phyloP scores from a whole-genome alignment of 1,140 invertebrate species.

The Arctopsyche grandis region DNA sequence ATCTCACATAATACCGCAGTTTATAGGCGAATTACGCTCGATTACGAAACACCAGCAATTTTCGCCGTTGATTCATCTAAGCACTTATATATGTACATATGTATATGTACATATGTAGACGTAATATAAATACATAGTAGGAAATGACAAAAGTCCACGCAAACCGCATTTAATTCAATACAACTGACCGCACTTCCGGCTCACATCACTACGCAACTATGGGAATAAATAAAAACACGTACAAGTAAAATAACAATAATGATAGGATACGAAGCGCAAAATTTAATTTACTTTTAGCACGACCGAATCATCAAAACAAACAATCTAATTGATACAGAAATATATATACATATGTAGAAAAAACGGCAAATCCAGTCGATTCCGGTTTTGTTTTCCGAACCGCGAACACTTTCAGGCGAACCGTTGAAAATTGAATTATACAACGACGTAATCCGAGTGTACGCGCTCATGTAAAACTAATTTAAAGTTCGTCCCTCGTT shows the following conservation, averaged over 20 bases:
- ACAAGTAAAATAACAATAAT: background rate
- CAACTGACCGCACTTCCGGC: background rate
- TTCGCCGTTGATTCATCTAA: background rate
- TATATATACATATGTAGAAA: no score
- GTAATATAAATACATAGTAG: background rate
- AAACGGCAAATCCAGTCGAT: no score
- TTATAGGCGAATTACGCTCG: background rate
- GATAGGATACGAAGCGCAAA: background rate
- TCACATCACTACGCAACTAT: background rate
- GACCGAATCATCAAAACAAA: no score
- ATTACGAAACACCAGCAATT: background rate
- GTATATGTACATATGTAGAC: no score
- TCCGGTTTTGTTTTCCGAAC: background rate
- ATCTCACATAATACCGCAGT: background rate
- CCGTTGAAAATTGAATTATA: conserved; percentile 1
- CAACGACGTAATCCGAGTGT: no score
- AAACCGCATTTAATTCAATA: conserved; percentile 10
- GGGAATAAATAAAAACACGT: background rate
- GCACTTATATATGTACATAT: no score
- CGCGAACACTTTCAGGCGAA: background rate
- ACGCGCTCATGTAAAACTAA: background rate
- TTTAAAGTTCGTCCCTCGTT: background rate
- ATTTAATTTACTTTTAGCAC: no score
- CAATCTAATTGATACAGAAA: no score
- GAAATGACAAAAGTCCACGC: conserved; percentile 12